Percentiles rank a stretch among this genome's conserved stretches.
These are phyloP conservation scores for Pimpla rufipes DNA, from an alignment of 2,888 invertebrate genomes.

Conservation along the genomic window DNA sequence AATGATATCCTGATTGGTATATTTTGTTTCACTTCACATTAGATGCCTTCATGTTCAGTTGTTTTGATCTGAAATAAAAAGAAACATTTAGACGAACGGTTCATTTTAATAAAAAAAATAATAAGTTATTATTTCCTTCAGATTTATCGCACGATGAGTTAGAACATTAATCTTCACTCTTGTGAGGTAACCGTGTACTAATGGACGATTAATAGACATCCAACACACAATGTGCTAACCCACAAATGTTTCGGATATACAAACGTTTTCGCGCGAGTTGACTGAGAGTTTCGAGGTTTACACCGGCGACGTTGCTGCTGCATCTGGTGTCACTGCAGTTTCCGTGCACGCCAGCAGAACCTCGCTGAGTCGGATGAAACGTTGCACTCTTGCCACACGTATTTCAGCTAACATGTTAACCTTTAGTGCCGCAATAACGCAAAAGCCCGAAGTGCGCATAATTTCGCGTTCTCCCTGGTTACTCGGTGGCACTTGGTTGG, in stretches of 20 bases:
- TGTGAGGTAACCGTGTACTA: too few species aligned
- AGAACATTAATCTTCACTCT: too few species aligned
- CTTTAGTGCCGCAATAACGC: constrained; percentile 36
- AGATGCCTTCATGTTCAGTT: too few species aligned
- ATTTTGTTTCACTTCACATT: too few species aligned
- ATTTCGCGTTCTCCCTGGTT: constrained; percentile 29
- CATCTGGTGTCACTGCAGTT: not conserved
- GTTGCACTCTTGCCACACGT: not conserved
- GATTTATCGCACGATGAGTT: too few species aligned
- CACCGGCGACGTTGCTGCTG: not conserved
- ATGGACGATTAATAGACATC: constrained; percentile 3
- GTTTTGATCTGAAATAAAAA: too few species aligned
- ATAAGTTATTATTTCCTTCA: too few species aligned
- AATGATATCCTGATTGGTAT: too few species aligned
- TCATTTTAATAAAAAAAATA: too few species aligned
- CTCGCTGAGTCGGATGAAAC: not conserved
- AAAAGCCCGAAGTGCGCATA: constrained; percentile 15
- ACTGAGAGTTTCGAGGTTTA: not conserved
- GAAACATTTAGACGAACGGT: too few species aligned
- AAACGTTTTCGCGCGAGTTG: not conserved
- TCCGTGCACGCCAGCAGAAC: not conserved
- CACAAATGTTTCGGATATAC: not conserved
- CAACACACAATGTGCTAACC: not conserved
- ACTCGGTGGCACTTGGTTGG: constrained; percentile 8
- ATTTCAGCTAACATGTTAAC: constrained; percentile 6